Evolutionary conservation across 2,888 invertebrate genomes (phyloP).

Genomic region (Dorcus hopei): DNA sequence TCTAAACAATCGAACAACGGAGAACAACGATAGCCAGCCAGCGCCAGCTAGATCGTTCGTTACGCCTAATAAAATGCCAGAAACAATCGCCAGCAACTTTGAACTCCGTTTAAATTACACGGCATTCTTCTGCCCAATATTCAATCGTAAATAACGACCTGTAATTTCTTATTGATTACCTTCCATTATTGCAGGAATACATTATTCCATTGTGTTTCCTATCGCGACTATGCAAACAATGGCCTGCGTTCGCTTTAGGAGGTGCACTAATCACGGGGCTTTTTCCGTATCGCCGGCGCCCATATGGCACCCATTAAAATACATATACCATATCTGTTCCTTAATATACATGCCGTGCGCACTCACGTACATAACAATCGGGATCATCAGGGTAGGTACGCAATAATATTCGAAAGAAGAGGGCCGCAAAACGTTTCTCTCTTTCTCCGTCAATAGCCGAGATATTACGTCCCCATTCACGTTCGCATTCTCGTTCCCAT

Average conservation of each 20-base stretch:
- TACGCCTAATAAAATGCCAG: too few species aligned
- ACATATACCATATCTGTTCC: not conserved
- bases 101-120: too few species aligned
- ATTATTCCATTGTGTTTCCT: conserved; percentile 1
- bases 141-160: not conserved
- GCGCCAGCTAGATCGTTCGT: too few species aligned
- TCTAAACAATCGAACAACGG: too few species aligned
- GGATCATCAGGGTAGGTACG: not conserved
- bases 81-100: too few species aligned
- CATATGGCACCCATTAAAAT: not conserved
- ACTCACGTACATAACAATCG: not conserved
- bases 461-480: too few species aligned
- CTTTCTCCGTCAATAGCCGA: not conserved
- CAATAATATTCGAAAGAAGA: not conserved
- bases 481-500: too few species aligned
- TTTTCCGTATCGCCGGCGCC: conserved; percentile 1
- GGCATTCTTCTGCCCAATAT: too few species aligned
- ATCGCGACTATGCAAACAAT: conserved; percentile 3
- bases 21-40: too few species aligned
- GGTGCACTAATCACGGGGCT: not conserved
- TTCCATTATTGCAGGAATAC: not conserved
- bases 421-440: not conserved
- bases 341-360: not conserved
- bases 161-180: not conserved
- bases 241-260: not conserved